These are phyloP conservation scores for Eupithecia pulchellata DNA, from an alignment of 2,888 invertebrate species.

Conservation along the genomic window DNA sequence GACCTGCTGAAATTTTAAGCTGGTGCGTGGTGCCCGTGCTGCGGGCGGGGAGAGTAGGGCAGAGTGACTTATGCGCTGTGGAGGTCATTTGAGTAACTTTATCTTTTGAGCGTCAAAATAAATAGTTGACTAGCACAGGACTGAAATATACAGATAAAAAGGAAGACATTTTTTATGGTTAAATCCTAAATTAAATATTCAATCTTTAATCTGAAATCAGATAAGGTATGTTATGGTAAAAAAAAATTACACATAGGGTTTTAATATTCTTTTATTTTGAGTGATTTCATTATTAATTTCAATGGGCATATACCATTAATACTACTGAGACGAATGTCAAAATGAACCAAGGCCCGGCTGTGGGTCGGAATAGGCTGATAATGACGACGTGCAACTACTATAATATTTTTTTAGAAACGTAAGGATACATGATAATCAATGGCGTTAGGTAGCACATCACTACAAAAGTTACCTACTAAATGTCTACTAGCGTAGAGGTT, in stretches of 20 bases:
- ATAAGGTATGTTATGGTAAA: too few relatives aligned
- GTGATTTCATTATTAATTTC: too few relatives aligned
- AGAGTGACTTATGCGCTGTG: too few relatives aligned
- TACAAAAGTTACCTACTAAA: not conserved
- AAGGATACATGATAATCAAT: not conserved
- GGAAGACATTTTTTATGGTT: too few relatives aligned
- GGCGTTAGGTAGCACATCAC: not conserved
- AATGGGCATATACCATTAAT: too few relatives aligned
- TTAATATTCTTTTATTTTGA: too few relatives aligned
- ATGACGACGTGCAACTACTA: not conserved
- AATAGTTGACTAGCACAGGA: not conserved
- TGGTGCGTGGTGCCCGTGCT: not conserved
- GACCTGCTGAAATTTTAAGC: slow-evolving; percentile 30
- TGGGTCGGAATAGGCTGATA: not conserved
- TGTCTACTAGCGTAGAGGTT: not conserved
- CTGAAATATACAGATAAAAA: too few relatives aligned
- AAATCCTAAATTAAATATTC: too few relatives aligned
- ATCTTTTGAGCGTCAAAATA: not conserved
- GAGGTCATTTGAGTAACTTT: not conserved
- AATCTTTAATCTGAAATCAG: too few relatives aligned
- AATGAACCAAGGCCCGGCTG: not conserved
- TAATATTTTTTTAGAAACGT: not conserved
- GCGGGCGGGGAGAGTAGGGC: not conserved
- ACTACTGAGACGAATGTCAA: not conserved
- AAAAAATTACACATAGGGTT: too few relatives aligned